A percentile compares a stretch with the other conserved stretches of the same genome.
Evolutionary conservation across 2,797 vertebrate genomes (phyloP).

Genomic region (Falco concolor): DNA sequence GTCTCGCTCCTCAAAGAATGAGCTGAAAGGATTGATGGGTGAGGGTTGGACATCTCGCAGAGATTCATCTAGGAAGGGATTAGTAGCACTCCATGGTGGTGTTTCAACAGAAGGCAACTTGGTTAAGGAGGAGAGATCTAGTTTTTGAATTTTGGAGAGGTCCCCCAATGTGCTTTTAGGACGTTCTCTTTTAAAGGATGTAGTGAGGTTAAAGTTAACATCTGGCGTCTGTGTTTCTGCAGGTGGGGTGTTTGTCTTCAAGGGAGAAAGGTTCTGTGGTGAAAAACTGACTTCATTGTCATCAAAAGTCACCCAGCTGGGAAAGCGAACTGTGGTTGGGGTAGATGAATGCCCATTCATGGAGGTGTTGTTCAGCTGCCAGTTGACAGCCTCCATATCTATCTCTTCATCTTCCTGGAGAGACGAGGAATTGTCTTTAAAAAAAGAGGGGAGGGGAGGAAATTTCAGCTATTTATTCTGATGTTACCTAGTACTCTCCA

Average conservation of each 20-base stretch:
- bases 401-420: slow-evolving; percentile 85
- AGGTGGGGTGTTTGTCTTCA: slow-evolving; percentile 56
- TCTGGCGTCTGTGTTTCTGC: slow-evolving; percentile 61
- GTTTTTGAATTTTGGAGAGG: slow-evolving; percentile 76
- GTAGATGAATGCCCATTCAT: slow-evolving; percentile 73
- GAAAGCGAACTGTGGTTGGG: slow-evolving; percentile 74
- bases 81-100: slow-evolving; percentile 80
- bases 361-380: slow-evolving; percentile 70
- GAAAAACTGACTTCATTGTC: slow-evolving; percentile 75
- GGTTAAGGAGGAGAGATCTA: slow-evolving; percentile 73
- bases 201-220: slow-evolving; percentile 67
- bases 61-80: slow-evolving; percentile 84
- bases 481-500: not conserved
- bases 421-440: slow-evolving; percentile 79
- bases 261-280: slow-evolving; percentile 57
- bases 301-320: slow-evolving; percentile 89
- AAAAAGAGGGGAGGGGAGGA: slow-evolving; percentile 41
- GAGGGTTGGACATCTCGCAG: slow-evolving; percentile 82
- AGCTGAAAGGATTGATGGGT: slow-evolving; percentile 86
- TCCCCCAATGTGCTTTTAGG: slow-evolving; percentile 79
- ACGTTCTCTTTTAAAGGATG: slow-evolving; percentile 78
- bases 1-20: slow-evolving; percentile 81
- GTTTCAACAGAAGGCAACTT: slow-evolving; percentile 70
- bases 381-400: slow-evolving; percentile 81
- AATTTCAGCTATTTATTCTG: slow-evolving; percentile 35